Conservation (phyloP, 2,888 invertebrate genomes). For the Melinaea menophilus region DNA sequence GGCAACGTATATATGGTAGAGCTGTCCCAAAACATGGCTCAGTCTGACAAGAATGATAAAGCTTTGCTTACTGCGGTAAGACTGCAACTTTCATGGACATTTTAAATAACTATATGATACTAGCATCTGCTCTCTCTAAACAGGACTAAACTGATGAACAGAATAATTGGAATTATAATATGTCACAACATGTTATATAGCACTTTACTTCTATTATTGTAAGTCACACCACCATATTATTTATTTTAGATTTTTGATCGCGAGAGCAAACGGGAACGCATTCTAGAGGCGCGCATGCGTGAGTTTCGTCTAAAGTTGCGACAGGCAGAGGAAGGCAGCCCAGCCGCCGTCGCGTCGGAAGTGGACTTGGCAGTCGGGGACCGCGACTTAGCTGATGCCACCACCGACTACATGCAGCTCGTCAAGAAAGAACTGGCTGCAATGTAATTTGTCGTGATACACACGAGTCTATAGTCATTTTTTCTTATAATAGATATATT, state of each 20-base stretch:
- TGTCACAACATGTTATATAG: too few species aligned
- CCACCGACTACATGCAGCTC: conserved; percentile 43
- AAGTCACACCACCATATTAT: not conserved
- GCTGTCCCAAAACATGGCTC: conserved; percentile 82
- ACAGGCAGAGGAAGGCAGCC: conserved; percentile 54
- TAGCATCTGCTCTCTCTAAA: too few species aligned
- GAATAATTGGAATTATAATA: too few species aligned
- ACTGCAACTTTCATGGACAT: not conserved
- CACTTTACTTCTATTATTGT: not conserved
- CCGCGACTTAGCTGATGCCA: conserved; percentile 52
- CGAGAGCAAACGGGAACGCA: conserved; percentile 91
- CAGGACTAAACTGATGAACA: too few species aligned
- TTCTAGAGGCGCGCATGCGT: conserved; percentile 90
- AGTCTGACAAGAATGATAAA: conserved; percentile 85
- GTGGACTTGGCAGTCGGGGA: conserved; percentile 49
- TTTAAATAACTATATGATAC: too few species aligned
- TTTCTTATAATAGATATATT: not conserved
- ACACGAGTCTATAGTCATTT: not conserved
- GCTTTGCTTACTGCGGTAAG: conserved; percentile 81
- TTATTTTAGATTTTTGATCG: conserved; percentile 86
- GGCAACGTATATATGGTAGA: conserved; percentile 87
- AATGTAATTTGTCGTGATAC: conserved; percentile 22
- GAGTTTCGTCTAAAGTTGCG: conserved; percentile 82
- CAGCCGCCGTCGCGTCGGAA: conserved; percentile 38
- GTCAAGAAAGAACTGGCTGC: conserved; percentile 47